phyloP scores from a whole-genome alignment of 1,140 invertebrate species.

The Stenopsyche tienmushanensis region DNA sequence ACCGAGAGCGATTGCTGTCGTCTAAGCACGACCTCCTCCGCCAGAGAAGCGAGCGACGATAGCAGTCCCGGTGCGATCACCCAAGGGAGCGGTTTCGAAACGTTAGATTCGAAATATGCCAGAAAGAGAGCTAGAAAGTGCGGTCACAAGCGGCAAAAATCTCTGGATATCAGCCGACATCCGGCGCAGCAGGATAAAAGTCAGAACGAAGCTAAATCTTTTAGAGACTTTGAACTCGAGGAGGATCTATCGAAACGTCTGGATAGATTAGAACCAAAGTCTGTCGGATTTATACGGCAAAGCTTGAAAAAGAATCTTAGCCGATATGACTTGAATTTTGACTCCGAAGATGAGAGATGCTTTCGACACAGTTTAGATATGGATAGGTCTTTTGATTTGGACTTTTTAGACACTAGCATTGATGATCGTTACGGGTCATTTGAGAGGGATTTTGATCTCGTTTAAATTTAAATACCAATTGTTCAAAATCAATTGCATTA shows the following conservation, averaged over 20 bases:
- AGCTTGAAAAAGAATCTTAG: conserved; percentile 33
- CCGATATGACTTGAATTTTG: conserved; percentile 39
- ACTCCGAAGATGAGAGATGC: conserved; percentile 39
- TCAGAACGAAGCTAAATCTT: conserved; percentile 29
- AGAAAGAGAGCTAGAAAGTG: conserved; percentile 34
- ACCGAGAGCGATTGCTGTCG: conserved; percentile 34
- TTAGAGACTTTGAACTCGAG: conserved; percentile 37
- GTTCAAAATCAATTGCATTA: conserved; percentile 8
- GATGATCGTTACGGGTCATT: conserved; percentile 39
- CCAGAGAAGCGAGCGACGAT: conserved; percentile 35
- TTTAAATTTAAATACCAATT: conserved; percentile 27
- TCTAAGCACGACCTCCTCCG: conserved; percentile 27
- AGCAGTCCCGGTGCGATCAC: conserved; percentile 34
- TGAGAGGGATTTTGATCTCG: conserved; percentile 40
- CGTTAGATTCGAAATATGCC: conserved; percentile 27
- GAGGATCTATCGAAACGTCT: conserved; percentile 38
- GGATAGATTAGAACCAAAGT: conserved; percentile 35
- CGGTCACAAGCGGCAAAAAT: conserved; percentile 35
- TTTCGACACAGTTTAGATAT: conserved; percentile 38
- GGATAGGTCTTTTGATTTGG: conserved; percentile 38
- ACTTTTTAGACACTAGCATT: conserved; percentile 36
- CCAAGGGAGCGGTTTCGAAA: conserved; percentile 22
- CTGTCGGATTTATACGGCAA: conserved; percentile 22
- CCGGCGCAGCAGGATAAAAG: conserved; percentile 20
- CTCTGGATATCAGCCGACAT: conserved; percentile 32